Conservation (phyloP, 1,140 invertebrate species). For the Lethocerus indicus region DNA sequence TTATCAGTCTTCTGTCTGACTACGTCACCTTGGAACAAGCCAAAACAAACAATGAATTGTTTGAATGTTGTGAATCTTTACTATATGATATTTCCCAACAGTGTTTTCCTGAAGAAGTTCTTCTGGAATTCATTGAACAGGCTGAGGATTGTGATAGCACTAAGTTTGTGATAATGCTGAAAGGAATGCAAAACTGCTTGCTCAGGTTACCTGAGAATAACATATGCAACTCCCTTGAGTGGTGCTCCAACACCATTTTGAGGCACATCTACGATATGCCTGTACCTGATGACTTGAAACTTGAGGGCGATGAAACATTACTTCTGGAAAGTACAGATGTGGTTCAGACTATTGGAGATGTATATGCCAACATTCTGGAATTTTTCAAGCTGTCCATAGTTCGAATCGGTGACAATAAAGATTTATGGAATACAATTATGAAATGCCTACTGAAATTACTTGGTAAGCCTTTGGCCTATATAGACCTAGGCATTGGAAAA, state of each 20-base stretch:
- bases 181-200: neutral
- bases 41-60: neutral
- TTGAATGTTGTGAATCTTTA: neutral
- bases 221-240: neutral
- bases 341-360: neutral
- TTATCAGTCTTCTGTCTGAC: too few relatives aligned
- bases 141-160: neutral
- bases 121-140: conserved; percentile 1
- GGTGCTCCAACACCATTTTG: neutral
- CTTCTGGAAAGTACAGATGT: neutral
- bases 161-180: neutral
- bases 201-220: neutral
- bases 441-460: conserved; percentile 3
- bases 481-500: conserved; percentile 1
- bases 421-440: neutral
- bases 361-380: neutral
- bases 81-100: neutral
- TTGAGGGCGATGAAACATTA: conserved; percentile 4
- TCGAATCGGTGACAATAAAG: neutral
- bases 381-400: neutral
- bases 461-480: conserved; percentile 1
- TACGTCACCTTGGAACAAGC: too few relatives aligned
- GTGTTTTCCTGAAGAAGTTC: neutral
- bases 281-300: neutral
- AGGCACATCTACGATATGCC: neutral